phyloP scores from a whole-genome alignment of 2,888 invertebrate species.

The Volucella inflata region DNA sequence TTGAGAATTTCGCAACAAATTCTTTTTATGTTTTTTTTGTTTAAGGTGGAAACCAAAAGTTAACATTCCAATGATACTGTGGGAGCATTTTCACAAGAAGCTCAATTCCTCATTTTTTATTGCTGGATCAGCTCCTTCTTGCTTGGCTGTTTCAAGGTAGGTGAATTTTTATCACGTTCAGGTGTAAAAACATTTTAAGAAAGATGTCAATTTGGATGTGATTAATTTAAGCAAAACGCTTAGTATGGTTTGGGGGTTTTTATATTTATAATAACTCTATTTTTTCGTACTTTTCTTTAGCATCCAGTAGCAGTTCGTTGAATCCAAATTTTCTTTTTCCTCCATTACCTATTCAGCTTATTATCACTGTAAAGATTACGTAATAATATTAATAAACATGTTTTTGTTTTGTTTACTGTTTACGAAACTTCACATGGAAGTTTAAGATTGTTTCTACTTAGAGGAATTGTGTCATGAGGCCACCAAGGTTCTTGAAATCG shows the following conservation, averaged over 20 bases:
- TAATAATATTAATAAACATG: constrained; percentile 15
- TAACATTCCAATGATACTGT: constrained; percentile 84
- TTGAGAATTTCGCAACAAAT: constrained; percentile 3
- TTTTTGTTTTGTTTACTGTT: neutral
- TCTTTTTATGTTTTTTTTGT: constrained; percentile 19
- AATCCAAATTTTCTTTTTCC: constrained; percentile 23
- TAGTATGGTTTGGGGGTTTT: too few species aligned
- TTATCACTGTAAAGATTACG: constrained; percentile 55
- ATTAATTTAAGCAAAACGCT: too few species aligned
- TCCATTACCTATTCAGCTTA: constrained; percentile 18
- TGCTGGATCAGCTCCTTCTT: constrained; percentile 84
- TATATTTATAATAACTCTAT: too few species aligned
- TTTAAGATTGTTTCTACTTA: constrained; percentile 83
- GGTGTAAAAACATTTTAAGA: neutral
- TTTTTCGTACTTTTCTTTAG: too few species aligned
- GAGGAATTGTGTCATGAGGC: constrained; percentile 92
- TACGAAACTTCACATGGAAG: constrained; percentile 9
- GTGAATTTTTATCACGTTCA: neutral
- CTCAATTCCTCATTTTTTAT: constrained; percentile 85
- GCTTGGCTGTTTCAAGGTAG: constrained; percentile 82
- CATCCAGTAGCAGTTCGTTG: too few species aligned
- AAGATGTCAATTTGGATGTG: too few species aligned
- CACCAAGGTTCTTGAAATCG: constrained; percentile 95
- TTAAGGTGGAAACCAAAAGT: constrained; percentile 84
- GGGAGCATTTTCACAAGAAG: constrained; percentile 86